Evolutionary conservation across 2,797 vertebrate species (phyloP), one percentile per base, ranked within the genome.

Genomic region (Calcarius lapponicus): DNA sequence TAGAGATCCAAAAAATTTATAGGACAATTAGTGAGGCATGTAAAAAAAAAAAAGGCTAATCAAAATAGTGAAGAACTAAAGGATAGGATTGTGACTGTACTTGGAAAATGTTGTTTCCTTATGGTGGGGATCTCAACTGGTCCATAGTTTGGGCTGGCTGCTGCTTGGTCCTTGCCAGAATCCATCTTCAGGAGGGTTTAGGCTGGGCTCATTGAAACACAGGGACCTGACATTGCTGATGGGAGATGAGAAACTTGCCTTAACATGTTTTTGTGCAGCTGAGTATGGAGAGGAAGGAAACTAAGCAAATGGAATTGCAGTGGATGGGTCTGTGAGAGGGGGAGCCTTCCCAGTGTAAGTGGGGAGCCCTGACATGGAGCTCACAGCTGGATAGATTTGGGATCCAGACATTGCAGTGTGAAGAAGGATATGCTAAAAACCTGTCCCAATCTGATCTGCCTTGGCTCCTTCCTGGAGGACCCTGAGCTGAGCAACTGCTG

Each of bases 321-420:
- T 18, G 54, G 80, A 43, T 5, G 5, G 38, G 4, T 31, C 51
- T 78, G 31, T 31, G 76, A 42, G 50, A 73, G 17, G 34, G 34
- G 22, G 26, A 90, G 57, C 69, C 80, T 32, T 19, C 32, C 9
- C 40, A 38, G 26, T 4, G 15, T 32, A 9, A 69, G 9, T 1
- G 2, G 7, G 26, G 9, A 78, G 6, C 26, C 47, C 50, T 31
- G 62, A 75, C 40, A 34, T 64, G 32, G 17, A 84, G 8, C 26
- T 43, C 14, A 10, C 8, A 17, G 10, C 13, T 2, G 1, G 26
- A 36, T 3, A 42, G 40, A 36, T 1, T 31, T 5, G 58, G 24
- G 29, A 79, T 26, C n/a, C 22, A 83, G 64, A 32, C n/a, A 32
- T 21, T 25, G 45, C 2, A 0, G 4, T 36, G 26, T 24, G 43